Evolutionary conservation across 2,113 vertebrate genomes (phyloP).

Genomic region (Mesitornis unicolor): DNA sequence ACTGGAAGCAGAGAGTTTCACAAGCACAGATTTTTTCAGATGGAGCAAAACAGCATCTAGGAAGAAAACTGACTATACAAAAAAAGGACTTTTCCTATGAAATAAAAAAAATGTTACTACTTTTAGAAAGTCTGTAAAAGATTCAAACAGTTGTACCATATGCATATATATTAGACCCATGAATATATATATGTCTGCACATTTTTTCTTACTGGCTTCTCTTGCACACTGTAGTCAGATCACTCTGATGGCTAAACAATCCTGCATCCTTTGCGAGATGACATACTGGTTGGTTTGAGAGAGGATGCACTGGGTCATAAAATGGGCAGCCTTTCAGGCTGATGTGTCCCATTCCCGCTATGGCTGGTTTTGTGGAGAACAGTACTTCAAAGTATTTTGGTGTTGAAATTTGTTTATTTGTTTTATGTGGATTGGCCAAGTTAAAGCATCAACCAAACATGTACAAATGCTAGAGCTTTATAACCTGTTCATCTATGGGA

Average conservation of each 20-base stretch:
- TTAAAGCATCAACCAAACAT: background rate
- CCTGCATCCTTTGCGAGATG: background rate
- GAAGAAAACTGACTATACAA: background rate
- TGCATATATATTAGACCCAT: background rate
- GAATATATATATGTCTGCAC: background rate
- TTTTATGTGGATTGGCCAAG: background rate
- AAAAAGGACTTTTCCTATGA: background rate
- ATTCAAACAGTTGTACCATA: background rate
- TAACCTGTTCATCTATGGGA: background rate
- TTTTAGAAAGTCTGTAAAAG: background rate
- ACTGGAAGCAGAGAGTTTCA: background rate
- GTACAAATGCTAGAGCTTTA: constrained; percentile 10
- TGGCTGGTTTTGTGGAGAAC: background rate
- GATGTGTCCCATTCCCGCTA: background rate
- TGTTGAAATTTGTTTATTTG: background rate
- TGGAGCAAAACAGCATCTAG: background rate
- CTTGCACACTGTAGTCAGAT: background rate
- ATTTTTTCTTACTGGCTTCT: background rate
- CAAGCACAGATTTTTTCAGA: background rate
- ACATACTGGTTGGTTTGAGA: background rate
- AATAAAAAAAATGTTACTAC: background rate
- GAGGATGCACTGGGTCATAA: background rate
- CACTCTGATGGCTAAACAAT: background rate
- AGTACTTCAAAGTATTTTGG: background rate
- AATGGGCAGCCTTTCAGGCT: background rate